Conservation (phyloP, 2,888 invertebrate species). For the Schizaphis graminum region DNA sequence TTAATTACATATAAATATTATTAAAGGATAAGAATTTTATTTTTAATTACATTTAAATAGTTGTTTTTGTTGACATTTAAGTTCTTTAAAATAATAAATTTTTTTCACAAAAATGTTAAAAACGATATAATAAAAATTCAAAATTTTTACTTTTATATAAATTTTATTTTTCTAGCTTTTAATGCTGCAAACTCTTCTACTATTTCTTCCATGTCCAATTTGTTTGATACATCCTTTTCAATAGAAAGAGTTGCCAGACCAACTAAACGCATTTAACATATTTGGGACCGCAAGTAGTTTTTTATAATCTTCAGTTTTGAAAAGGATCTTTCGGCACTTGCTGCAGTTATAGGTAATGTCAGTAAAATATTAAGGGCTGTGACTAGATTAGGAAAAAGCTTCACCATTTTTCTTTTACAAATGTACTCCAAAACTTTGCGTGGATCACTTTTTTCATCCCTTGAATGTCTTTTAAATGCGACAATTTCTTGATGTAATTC, state of each 20-base stretch:
- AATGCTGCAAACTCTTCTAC: neutral
- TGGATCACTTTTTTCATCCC: conserved; percentile 30
- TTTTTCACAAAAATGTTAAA: neutral
- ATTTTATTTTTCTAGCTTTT: conserved; percentile 13
- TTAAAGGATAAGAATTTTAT: too few relatives aligned
- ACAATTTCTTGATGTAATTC: conserved; percentile 24
- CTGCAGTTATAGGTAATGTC: conserved; percentile 6
- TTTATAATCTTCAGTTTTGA: conserved; percentile 28
- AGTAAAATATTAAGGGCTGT: conserved; percentile 24
- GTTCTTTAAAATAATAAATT: neutral
- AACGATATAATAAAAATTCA: neutral
- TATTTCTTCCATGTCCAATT: neutral
- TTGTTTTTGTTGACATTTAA: neutral
- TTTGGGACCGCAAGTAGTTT: conserved; percentile 25
- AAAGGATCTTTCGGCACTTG: neutral
- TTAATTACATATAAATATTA: too few relatives aligned
- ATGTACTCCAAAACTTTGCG: conserved; percentile 17
- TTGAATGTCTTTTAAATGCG: neutral
- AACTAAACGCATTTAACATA: conserved; percentile 23
- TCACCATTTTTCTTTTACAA: neutral
- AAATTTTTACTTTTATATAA: neutral
- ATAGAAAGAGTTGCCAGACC: neutral
- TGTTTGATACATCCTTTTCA: conserved; percentile 12
- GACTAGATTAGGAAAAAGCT: conserved; percentile 11
- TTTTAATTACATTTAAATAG: neutral